These are phyloP conservation scores for Drosophila repleta DNA, from an alignment of 1,140 invertebrate species.

Conservation along the genomic window DNA sequence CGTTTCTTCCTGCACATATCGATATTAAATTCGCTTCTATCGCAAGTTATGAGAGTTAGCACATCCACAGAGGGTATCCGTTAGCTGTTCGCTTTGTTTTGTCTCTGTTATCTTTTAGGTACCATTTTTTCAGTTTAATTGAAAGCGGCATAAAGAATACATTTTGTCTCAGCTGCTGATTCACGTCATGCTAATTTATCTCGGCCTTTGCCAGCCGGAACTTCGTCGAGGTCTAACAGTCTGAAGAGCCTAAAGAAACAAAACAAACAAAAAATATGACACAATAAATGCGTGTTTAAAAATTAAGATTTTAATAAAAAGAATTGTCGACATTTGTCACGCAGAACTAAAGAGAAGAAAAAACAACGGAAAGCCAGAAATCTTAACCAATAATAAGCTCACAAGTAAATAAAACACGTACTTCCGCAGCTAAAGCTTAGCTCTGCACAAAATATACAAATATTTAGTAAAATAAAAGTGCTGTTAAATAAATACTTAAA, in stretches of 20 bases:
- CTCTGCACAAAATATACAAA: conserved; percentile 10
- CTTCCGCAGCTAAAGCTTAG: conserved; percentile 47
- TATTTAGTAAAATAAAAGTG: neutral
- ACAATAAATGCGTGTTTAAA: conserved; percentile 61
- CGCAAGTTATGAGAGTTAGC: no score
- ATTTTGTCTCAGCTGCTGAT: conserved; percentile 46
- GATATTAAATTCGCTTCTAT: no score
- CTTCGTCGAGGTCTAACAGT: conserved; percentile 42
- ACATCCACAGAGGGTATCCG: no score
- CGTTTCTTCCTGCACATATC: no score
- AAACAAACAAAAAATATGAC: conserved; percentile 51
- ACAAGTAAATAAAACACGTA: conserved; percentile 63
- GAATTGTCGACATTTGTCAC: conserved; percentile 59
- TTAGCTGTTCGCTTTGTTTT: neutral
- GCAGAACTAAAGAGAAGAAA: conserved; percentile 40
- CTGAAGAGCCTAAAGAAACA: conserved; percentile 49
- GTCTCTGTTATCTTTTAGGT: conserved; percentile 8
- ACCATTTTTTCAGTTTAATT: conserved; percentile 6
- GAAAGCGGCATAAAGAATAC: conserved; percentile 28
- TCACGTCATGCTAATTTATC: conserved; percentile 71
- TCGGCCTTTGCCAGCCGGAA: conserved; percentile 69
- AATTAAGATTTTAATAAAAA: conserved; percentile 52
- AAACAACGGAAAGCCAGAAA: conserved; percentile 37
- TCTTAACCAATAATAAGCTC: conserved; percentile 51
- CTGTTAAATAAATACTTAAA: conserved; percentile 4